phyloP scores from a whole-genome alignment of 2,797 vertebrate genomes.

The Centroberyx gerrardi region DNA sequence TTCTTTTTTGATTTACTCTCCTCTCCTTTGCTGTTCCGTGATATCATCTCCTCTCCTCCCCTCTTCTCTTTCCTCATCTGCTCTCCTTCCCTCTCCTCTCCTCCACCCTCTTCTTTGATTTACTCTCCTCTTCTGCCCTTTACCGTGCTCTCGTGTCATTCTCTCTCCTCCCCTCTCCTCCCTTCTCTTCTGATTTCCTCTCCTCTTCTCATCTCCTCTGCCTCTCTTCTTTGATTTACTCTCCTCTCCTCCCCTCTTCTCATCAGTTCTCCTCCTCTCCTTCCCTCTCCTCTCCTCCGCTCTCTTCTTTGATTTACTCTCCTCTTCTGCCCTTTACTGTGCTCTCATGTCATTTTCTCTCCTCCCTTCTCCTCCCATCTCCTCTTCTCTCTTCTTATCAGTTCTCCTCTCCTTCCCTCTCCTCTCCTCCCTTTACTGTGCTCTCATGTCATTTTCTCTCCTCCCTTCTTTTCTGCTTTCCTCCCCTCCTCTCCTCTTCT shows the following conservation, averaged over 20 bases:
- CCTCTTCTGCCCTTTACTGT: not conserved
- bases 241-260: not conserved
- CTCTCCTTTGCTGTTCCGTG: not conserved
- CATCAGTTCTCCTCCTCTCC: not conserved
- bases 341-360: no score
- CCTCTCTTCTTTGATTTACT: not conserved
- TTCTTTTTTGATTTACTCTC: not conserved
- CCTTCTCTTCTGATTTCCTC: no score
- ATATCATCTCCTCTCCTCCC: not conserved
- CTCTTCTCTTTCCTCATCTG: not conserved
- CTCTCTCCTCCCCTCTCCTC: not conserved
- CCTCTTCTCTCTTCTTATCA: not conserved
- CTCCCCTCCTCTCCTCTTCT: not conserved
- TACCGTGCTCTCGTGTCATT: not conserved
- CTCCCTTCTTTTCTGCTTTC: not conserved
- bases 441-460: conserved; percentile 1
- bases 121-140: not conserved
- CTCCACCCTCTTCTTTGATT: no score
- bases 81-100: conserved; percentile 6
- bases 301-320: conserved; percentile 27
- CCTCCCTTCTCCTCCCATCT: no score
- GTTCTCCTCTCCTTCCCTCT: not conserved
- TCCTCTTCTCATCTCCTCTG: not conserved
- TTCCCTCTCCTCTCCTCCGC: conserved; percentile 26
- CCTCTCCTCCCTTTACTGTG: not conserved